These are phyloP conservation scores for Cryptotis parvus DNA, from an alignment of 2,113 vertebrate genomes.

Conservation along the genomic window DNA sequence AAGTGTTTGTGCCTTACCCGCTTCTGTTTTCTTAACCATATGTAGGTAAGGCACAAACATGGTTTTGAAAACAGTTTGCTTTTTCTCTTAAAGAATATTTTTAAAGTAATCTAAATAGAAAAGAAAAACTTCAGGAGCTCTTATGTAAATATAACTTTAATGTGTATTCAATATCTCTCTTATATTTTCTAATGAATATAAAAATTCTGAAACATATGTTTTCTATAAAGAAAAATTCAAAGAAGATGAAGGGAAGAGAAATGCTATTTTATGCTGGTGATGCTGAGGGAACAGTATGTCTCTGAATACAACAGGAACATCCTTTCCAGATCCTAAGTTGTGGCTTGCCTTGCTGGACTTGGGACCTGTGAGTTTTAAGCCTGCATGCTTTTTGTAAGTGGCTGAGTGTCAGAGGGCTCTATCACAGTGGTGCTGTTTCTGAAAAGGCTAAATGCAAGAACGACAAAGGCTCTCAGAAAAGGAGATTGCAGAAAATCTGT, in stretches of 20 bases:
- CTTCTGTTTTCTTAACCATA: too few relatives aligned
- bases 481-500: slow-evolving; percentile 56
- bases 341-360: background rate
- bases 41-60: too few relatives aligned
- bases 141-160: slow-evolving; percentile 34
- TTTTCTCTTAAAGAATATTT: slow-evolving; percentile 4
- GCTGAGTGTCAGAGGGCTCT: background rate
- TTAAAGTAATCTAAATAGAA: slow-evolving; percentile 24
- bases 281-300: background rate
- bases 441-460: slow-evolving; percentile 70
- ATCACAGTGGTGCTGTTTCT: background rate
- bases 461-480: slow-evolving; percentile 13
- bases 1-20: background rate
- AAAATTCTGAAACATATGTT: slow-evolving; percentile 6
- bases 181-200: background rate
- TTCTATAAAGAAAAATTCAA: background rate
- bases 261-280: background rate
- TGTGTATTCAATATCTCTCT: background rate
- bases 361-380: background rate
- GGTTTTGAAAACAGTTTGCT: slow-evolving; percentile 32
- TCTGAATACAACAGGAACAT: background rate
- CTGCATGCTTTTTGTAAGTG: slow-evolving; percentile 3
- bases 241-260: slow-evolving; percentile 11
- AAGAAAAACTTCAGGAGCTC: slow-evolving; percentile 3
- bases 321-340: background rate